These are phyloP conservation scores for Plectus sambesii DNA, from an alignment of 1,140 invertebrate species.

Conservation along the genomic window DNA sequence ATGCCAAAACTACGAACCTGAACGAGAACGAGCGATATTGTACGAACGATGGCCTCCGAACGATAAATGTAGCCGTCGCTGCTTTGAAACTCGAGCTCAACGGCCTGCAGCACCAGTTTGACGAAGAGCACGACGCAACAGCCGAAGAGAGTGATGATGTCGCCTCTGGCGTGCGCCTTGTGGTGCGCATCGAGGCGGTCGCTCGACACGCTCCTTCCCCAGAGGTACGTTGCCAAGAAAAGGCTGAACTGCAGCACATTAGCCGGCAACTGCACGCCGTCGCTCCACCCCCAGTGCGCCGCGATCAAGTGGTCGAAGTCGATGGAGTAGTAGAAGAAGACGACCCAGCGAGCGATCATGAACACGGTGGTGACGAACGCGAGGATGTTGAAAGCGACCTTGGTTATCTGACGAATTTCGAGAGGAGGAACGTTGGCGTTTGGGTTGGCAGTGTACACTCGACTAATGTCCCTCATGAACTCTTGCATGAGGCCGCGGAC, in stretches of 20 bases:
- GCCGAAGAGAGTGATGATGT: conserved; percentile 40
- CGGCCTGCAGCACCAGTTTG: conserved; percentile 30
- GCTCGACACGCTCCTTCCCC: conserved; percentile 12
- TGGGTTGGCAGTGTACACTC: conserved; percentile 30
- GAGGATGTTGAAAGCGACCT: conserved; percentile 12
- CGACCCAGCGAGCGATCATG: conserved; percentile 28
- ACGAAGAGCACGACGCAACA: conserved; percentile 33
- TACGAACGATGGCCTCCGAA: conserved; percentile 14
- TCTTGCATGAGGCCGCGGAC: conserved; percentile 35
- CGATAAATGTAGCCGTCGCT: conserved; percentile 20
- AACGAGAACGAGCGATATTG: conserved; percentile 15
- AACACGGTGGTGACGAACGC: conserved; percentile 12
- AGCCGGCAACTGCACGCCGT: conserved; percentile 29
- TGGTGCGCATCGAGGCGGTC: conserved; percentile 43
- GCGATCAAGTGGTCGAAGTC: conserved; percentile 34
- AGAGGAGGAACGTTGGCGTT: conserved; percentile 17
- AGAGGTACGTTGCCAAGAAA: conserved; percentile 20
- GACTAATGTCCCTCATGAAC: conserved; percentile 40
- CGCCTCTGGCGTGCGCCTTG: conserved; percentile 43
- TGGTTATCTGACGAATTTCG: conserved; percentile 10
- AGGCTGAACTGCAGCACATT: conserved; percentile 17
- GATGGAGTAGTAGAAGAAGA: conserved; percentile 43
- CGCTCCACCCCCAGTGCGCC: conserved; percentile 30
- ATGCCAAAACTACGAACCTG: no score
- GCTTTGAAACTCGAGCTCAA: conserved; percentile 30